phyloP scores from a whole-genome alignment of 2,113 vertebrate genomes.

The Microtus pennsylvanicus region DNA sequence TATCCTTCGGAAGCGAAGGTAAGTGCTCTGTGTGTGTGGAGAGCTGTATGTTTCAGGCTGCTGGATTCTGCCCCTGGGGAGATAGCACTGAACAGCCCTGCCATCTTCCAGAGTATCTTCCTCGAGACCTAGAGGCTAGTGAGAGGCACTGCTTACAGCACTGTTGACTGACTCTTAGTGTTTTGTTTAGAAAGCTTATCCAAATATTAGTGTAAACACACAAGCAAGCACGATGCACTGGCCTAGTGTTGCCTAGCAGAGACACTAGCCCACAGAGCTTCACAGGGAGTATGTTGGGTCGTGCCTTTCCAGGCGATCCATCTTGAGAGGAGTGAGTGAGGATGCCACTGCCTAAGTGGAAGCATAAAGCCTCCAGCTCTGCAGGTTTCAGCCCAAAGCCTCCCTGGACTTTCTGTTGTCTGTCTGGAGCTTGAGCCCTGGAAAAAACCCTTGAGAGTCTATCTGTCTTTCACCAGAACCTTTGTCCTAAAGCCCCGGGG shows the following conservation, averaged over 20 bases:
- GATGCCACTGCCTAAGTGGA: too few relatives aligned
- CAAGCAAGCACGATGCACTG: not conserved
- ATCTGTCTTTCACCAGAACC: not conserved
- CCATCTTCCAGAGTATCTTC: not conserved
- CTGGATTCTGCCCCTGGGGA: not conserved
- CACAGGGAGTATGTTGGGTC: not conserved
- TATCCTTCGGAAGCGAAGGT: constrained; percentile 91
- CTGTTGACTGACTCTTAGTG: not conserved
- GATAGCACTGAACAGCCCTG: not conserved
- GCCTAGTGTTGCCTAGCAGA: not conserved
- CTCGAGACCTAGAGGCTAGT: not conserved
- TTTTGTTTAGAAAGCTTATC: constrained; percentile 14
- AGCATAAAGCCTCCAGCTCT: accelerated
- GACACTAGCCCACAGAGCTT: not conserved
- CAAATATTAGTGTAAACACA: not conserved
- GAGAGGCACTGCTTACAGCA: not conserved
- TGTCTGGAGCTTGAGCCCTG: not conserved
- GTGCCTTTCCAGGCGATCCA: too few relatives aligned
- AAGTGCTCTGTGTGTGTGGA: not conserved
- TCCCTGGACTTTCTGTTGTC: not conserved
- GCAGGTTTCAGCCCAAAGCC: not conserved
- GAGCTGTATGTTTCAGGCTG: not conserved
- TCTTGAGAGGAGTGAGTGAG: not conserved
- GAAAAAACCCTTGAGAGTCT: not conserved
- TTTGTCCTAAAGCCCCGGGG: not conserved